A percentile compares a stretch with the other conserved stretches of the same genome.
phyloP scores from a whole-genome alignment of 2,888 invertebrate species.

The Oxystoma pomonae region DNA sequence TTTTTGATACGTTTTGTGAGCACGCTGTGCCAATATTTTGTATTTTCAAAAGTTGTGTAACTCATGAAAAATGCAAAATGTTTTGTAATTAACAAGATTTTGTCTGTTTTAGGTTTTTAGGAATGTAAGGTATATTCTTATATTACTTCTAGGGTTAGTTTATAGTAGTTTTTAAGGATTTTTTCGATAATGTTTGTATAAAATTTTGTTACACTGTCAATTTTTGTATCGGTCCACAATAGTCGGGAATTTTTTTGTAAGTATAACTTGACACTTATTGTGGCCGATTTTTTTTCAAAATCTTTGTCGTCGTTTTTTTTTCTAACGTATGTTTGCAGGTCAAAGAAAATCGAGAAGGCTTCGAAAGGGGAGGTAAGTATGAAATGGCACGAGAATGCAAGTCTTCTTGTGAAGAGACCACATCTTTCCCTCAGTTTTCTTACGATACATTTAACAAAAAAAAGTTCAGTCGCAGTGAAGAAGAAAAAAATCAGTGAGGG shows the following conservation, averaged over 20 bases:
- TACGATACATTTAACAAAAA: no score
- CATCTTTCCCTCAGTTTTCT: no score
- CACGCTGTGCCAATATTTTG: neutral
- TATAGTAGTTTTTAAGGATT: neutral
- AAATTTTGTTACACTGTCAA: neutral
- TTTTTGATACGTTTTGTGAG: neutral
- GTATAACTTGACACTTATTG: constrained; percentile 33
- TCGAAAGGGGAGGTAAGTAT: neutral
- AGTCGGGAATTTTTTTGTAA: constrained; percentile 33
- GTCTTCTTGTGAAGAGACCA: neutral
- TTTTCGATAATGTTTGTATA: neutral
- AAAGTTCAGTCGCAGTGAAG: no score
- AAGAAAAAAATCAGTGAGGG: no score
- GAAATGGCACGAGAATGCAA: neutral
- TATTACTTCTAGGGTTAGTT: neutral
- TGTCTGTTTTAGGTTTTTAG: neutral
- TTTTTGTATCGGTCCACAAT: constrained; percentile 28
- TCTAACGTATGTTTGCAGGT: constrained; percentile 40
- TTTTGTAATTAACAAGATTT: neutral
- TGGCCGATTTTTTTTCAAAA: constrained; percentile 28
- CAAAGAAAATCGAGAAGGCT: neutral
- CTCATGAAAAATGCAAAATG: neutral
- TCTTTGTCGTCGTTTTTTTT: neutral
- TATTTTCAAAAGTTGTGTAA: neutral
- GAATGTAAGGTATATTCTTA: neutral